Conservation (phyloP, 2,888 invertebrate genomes). For the Pandemis heparana region DNA sequence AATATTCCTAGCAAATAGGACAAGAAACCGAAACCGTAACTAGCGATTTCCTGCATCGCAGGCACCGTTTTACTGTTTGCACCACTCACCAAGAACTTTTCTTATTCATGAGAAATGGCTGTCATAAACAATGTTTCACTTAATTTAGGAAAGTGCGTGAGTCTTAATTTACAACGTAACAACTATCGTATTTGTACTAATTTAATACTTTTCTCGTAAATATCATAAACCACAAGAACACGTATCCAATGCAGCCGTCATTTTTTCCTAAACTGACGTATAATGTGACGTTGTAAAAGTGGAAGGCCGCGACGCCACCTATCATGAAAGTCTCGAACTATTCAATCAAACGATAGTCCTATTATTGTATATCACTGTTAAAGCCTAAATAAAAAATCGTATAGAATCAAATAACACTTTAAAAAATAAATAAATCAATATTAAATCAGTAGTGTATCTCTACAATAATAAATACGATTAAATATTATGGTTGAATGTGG, state of each 20-base stretch:
- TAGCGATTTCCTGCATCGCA: constrained; percentile 70
- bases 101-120: constrained; percentile 77
- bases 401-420: constrained; percentile 39
- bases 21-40: constrained; percentile 48
- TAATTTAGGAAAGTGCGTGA: constrained; percentile 61
- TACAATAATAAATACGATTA: constrained; percentile 54
- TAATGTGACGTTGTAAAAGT: constrained; percentile 61
- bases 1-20: constrained; percentile 43
- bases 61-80: constrained; percentile 66
- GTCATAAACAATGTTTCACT: constrained; percentile 68
- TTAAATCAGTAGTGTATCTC: constrained; percentile 20
- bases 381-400: constrained; percentile 41
- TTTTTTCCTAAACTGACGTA: constrained; percentile 81
- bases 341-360: constrained; percentile 54
- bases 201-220: constrained; percentile 83
- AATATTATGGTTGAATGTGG: constrained; percentile 77
- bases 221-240: constrained; percentile 85
- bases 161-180: constrained; percentile 61
- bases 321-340: constrained; percentile 48
- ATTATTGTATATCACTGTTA: constrained; percentile 45
- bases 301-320: constrained; percentile 72
- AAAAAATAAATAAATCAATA: constrained; percentile 22
- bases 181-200: constrained; percentile 69
- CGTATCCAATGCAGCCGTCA: constrained; percentile 85
- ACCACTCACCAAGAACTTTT: constrained; percentile 79